Evolutionary conservation across 2,888 invertebrate species (phyloP), one percentile per base, ranked within the genome.

Genomic region (Troides aeacus): DNA sequence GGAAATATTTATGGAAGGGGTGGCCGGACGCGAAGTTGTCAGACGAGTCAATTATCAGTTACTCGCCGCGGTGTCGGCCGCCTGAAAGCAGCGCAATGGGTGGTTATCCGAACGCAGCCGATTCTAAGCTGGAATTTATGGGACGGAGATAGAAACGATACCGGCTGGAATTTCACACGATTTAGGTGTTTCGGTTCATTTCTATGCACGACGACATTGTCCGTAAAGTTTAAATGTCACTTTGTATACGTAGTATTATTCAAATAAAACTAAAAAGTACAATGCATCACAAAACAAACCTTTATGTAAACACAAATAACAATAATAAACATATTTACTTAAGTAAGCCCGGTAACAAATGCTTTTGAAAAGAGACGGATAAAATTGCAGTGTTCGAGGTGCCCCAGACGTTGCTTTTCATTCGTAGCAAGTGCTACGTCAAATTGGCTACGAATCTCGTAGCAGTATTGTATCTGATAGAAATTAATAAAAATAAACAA

Each of bases 1-100:
- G 92, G 90, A 90, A 92, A 92, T 92, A 92, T 92, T 92, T 91
- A 90, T 91, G 89, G 90, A 90, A 89, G 86, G 91, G 90, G 88
- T 89, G 88, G 85, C 85, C 86, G 88, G 87, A 84, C 88, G 86
- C 81, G 79, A 77, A 83, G 82, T 81, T 80, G 87, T 81, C 82
- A 78, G 83, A 91, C 91, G 87, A 89, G 90, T 91, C 90, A 92
- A 92, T 92, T 92, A 92, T 86, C 89, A 85, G 85, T 75, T 81
- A 76, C 78, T 78, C 76, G 78, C 80, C 77, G 78, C 75, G 75
- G 74, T 74, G 81, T 77, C 80, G 81, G 80, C 76, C 79, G 79
- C 83, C 87, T 87, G 87, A 88, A 89, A 87, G 79, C 78, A 80
- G 78, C 88, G 80, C 86, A 81, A 87, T 90, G 89, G 90, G 89